These are phyloP conservation scores for Stegana nigrithorax DNA, from an alignment of 2,888 invertebrate genomes.

Conservation along the genomic window DNA sequence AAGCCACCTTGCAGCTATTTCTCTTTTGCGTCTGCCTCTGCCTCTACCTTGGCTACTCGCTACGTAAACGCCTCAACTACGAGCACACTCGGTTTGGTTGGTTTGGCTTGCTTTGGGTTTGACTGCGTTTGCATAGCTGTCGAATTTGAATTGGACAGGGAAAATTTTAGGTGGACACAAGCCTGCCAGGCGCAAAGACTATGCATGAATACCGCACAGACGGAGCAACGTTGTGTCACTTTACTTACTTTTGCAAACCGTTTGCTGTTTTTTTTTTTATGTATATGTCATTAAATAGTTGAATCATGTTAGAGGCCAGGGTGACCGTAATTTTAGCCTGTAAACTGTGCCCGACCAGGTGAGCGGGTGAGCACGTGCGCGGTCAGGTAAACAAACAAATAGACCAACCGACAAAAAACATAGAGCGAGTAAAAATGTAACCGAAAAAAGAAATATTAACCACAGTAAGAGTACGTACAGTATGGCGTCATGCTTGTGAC, in stretches of 20 bases:
- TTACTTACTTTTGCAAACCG: background rate
- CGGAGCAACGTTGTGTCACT: background rate
- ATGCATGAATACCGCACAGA: background rate
- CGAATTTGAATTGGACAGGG: background rate
- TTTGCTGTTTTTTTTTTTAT: background rate
- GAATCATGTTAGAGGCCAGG: background rate
- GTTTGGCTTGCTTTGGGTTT: background rate
- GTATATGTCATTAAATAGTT: background rate
- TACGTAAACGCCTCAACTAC: background rate
- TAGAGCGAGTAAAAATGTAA: background rate
- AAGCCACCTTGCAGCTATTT: constrained; percentile 3
- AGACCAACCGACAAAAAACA: background rate
- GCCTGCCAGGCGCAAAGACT: no score
- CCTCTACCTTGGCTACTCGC: background rate
- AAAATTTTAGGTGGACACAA: background rate
- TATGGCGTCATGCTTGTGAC: no score
- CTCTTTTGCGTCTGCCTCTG: constrained; percentile 3
- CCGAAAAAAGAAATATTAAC: background rate
- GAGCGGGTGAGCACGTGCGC: background rate
- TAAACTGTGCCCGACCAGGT: background rate
- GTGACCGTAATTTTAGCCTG: background rate
- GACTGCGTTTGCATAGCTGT: background rate
- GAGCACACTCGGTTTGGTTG: background rate
- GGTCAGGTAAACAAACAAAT: background rate
- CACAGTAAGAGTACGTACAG: background rate